Conservation (phyloP, 2,113 vertebrate species). For the Glaucidium brasilianum region DNA sequence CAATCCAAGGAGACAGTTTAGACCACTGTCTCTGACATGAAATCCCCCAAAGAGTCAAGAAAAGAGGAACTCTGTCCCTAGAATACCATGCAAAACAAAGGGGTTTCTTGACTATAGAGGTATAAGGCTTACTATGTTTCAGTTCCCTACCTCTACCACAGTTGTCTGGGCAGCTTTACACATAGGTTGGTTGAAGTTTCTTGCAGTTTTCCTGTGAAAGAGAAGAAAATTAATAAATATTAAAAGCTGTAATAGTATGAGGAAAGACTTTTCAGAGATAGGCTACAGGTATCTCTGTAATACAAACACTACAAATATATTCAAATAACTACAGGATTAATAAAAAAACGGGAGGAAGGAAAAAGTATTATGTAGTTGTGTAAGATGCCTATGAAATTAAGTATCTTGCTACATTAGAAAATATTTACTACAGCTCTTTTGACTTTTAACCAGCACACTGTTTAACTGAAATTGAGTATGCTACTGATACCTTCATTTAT, state of each 20-base stretch:
- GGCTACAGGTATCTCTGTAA: background rate
- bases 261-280: background rate
- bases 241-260: background rate
- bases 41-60: background rate
- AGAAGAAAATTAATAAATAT: background rate
- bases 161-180: slow-evolving; percentile 94
- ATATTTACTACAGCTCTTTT: background rate
- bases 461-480: background rate
- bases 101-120: fast-evolving
- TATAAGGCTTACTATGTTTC: background rate
- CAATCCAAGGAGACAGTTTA: background rate
- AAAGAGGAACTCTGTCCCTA: background rate
- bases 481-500: background rate
- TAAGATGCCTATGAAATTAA: background rate
- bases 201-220: slow-evolving; percentile 88
- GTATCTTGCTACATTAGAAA: background rate
- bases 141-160: slow-evolving; percentile 88
- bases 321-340: background rate
- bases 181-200: slow-evolving; percentile 98
- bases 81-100: background rate
- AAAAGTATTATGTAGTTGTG: background rate
- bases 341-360: background rate
- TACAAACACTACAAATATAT: background rate
- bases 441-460: background rate
- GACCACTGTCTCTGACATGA: background rate